These are phyloP conservation scores for Lasioglossum zephyrum DNA, from an alignment of 2,888 invertebrate species.

Conservation along the genomic window DNA sequence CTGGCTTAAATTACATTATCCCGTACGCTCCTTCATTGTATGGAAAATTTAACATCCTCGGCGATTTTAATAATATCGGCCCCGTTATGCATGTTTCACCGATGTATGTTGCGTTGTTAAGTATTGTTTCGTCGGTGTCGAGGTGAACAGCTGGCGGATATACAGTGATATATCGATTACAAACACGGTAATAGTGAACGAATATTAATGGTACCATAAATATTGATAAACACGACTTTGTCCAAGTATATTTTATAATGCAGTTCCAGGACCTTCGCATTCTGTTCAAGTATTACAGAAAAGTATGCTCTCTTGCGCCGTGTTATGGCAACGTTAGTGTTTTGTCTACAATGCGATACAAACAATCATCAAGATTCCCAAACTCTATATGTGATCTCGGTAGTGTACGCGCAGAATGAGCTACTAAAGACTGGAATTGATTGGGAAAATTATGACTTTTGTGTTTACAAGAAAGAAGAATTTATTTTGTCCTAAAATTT, in stretches of 20 bases:
- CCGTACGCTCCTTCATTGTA: background rate
- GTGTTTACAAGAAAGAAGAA: background rate
- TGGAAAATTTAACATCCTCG: background rate
- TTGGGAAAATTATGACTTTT: background rate
- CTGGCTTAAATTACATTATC: background rate
- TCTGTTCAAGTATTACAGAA: background rate
- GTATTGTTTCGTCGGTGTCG: too few species aligned
- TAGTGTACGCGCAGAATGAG: background rate
- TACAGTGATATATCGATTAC: background rate
- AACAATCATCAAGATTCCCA: background rate
- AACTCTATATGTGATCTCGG: background rate
- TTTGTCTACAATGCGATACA: background rate
- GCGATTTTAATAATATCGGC: background rate
- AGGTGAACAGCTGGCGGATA: background rate
- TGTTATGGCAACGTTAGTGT: background rate
- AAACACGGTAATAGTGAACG: background rate
- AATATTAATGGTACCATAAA: background rate
- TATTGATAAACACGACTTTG: conserved; percentile 2
- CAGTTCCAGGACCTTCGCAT: conserved; percentile 45
- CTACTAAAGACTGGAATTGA: background rate
- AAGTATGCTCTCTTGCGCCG: background rate
- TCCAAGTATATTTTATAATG: conserved; percentile 52
- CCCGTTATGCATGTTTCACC: background rate
- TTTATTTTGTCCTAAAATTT: background rate
- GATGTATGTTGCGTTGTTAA: background rate